Base-by-base conservation (phyloP, 1,140 invertebrate species). In the Diuraphis noxia region DNA sequence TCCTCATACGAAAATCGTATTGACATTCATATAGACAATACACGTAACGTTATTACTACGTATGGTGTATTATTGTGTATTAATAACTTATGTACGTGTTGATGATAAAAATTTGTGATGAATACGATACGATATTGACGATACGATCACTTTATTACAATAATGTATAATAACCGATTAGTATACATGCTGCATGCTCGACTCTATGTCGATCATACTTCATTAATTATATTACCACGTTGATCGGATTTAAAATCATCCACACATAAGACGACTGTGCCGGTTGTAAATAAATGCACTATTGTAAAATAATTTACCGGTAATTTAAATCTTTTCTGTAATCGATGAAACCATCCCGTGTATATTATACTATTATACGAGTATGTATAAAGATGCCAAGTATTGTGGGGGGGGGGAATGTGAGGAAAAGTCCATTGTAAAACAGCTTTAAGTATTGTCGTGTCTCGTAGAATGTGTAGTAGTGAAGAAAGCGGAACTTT, bases 401-500 rank as follows among this genome's bases (percentile, higher is more conserved):
- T 46, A 85, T 72, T n/a, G 56, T 10, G 13, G n/a, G 13, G n/a
- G n/a, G 56, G n/a, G 56, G n/a, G n/a, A 63, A 63, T 63, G 87
- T 88, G 40, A n/a, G n/a, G 43, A n/a, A 91, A 49, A 49, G 77
- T 82, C n/a, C 77, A 52, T 91, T 91, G 77, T 79, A 91, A 82
- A 91, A 91, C 89, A 52, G 34, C 72, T 46, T 36, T 91, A 91
- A 91, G 89, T 91, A 82, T 91, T 91, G 89, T 81, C 89, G 89
- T 52, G 77, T 81, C 9, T 38, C 34, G 30, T 10, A 36, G 43
- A 38, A 23, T 79, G 40, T 34, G 77, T 63, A 82, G 40, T 52
- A 82, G 89, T 81, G 89, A 46, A 91, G 89, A 79, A 91, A 91
- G 89, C 72, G 43, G 89, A 91, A 91, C 89, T 91, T 91, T 91